Evolutionary conservation across 2,797 vertebrate genomes (phyloP).

Genomic region (Borostomias antarcticus): DNA sequence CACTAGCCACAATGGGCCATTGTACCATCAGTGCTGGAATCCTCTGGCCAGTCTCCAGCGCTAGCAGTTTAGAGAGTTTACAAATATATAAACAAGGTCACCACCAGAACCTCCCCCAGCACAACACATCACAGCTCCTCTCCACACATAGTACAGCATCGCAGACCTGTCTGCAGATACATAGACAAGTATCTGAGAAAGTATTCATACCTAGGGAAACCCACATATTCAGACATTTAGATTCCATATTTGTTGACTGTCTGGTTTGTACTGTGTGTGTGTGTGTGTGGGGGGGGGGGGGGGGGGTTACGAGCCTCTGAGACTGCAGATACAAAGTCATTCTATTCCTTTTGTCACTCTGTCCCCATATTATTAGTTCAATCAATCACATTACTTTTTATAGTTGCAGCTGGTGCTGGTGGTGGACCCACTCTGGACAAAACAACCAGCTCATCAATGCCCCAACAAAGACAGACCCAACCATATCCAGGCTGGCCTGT

Average conservation of each 20-base stretch:
- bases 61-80: slow-evolving; percentile 53
- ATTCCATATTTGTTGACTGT: neutral
- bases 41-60: slow-evolving; percentile 58
- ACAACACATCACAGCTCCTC: slow-evolving; percentile 22
- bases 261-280: neutral
- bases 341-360: slow-evolving; percentile 1
- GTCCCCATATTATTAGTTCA: slow-evolving; percentile 10
- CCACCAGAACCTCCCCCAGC: slow-evolving; percentile 39
- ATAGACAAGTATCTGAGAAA: neutral
- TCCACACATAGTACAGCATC: slow-evolving; percentile 16
- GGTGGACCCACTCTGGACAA: neutral
- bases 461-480: neutral
- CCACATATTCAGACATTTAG: neutral
- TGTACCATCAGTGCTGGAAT: slow-evolving; percentile 70
- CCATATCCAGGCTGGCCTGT: neutral
- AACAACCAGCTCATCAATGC: neutral
- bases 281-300: too few species aligned
- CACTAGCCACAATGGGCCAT: slow-evolving; percentile 70
- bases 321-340: neutral
- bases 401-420: neutral
- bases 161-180: slow-evolving; percentile 6
- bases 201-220: neutral
- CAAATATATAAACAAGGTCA: slow-evolving; percentile 54
- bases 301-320: too few species aligned
- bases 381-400: neutral